A percentile compares a stretch with the other conserved stretches of the same genome.
phyloP scores from a whole-genome alignment of 2,888 invertebrate genomes.

The Drosophila lutescens region DNA sequence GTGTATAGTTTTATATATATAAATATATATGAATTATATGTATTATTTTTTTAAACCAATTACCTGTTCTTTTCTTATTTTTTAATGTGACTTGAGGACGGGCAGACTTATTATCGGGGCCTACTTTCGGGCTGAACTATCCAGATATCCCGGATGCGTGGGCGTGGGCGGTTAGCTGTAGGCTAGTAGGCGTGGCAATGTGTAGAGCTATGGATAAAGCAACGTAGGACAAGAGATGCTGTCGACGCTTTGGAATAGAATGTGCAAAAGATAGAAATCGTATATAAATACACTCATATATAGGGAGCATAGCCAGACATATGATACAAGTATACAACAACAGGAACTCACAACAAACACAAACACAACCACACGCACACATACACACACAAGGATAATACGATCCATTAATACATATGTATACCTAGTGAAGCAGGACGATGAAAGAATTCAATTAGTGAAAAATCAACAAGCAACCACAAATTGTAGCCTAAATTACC shows the following conservation, averaged over 20 bases:
- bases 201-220: slow-evolving; percentile 36
- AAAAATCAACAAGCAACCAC: slow-evolving; percentile 36
- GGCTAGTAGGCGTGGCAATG: slow-evolving; percentile 33
- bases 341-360: slow-evolving; percentile 8
- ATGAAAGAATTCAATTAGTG: slow-evolving; percentile 67
- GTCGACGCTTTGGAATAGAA: slow-evolving; percentile 49
- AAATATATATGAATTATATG: slow-evolving; percentile 54
- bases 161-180: slow-evolving; percentile 20
- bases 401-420: slow-evolving; percentile 40
- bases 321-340: slow-evolving; percentile 67
- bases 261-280: slow-evolving; percentile 34
- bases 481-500: slow-evolving; percentile 47
- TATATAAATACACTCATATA: slow-evolving; percentile 47
- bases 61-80: slow-evolving; percentile 36
- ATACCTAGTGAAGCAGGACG: slow-evolving; percentile 48
- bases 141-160: not conserved
- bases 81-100: not conserved
- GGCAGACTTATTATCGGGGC: not conserved
- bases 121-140: slow-evolving; percentile 6
- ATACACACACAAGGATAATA: slow-evolving; percentile 9
- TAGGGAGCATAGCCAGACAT: slow-evolving; percentile 72
- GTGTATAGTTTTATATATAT: slow-evolving; percentile 61
- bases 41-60: slow-evolving; percentile 58
- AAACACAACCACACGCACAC: slow-evolving; percentile 1
- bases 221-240: slow-evolving; percentile 36